Evolutionary conservation across 2,888 invertebrate genomes (phyloP).

Genomic region (Drosophila fulvimacula): DNA sequence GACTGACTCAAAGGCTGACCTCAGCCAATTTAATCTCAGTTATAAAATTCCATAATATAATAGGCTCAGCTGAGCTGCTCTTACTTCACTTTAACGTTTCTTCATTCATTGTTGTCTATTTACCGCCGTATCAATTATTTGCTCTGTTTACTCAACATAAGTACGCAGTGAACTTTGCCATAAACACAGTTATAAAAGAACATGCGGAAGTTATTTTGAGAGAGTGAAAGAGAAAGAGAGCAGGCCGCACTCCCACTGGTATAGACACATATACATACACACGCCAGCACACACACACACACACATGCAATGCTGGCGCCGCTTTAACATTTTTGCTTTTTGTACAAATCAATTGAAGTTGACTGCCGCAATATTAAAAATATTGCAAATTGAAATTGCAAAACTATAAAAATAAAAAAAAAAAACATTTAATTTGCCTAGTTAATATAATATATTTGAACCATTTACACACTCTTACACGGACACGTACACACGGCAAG

Average conservation of each 20-base stretch:
- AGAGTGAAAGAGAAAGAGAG: conserved; percentile 1
- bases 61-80: background rate
- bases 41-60: background rate
- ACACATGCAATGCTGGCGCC: background rate
- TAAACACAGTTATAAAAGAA: conserved; percentile 22
- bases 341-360: conserved; percentile 67
- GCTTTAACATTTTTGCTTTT: conserved; percentile 11
- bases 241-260: background rate
- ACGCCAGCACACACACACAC: conserved; percentile 2
- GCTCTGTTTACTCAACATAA: conserved; percentile 22
- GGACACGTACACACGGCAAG: conserved; percentile 3
- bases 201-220: conserved; percentile 17
- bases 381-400: conserved; percentile 26
- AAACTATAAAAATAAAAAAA: background rate
- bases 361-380: conserved; percentile 50
- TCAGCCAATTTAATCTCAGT: background rate
- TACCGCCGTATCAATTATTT: conserved; percentile 9
- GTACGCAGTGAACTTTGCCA: conserved; percentile 15
- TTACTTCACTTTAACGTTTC: background rate
- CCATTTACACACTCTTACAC: background rate
- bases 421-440: background rate
- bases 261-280: conserved; percentile 2
- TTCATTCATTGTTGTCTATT: background rate
- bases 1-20: background rate
- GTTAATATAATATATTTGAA: conserved; percentile 5